Evolutionary conservation across 1,140 invertebrate species (phyloP).

Genomic region (Scaptodrosophila lebanonensis): DNA sequence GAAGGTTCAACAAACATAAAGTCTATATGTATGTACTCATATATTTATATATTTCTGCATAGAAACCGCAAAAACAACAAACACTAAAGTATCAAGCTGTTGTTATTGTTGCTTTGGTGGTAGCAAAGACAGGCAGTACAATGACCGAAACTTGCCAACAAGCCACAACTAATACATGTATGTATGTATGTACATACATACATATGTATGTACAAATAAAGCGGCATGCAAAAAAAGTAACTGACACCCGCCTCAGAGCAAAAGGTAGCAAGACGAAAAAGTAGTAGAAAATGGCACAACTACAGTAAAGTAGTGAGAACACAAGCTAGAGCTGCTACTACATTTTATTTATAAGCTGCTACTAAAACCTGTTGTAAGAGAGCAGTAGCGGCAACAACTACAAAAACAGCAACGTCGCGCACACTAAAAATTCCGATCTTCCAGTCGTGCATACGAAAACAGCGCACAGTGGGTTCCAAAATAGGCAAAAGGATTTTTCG

Average conservation of each 20-base stretch:
- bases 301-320: too few relatives aligned
- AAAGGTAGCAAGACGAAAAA: conserved; percentile 45
- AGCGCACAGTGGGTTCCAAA: too few relatives aligned
- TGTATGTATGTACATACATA: too few relatives aligned
- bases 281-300: conserved; percentile 32
- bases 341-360: background rate
- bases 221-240: conserved; percentile 36
- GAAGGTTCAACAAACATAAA: too few relatives aligned
- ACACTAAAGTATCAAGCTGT: conserved; percentile 13
- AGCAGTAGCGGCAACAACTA: conserved; percentile 37
- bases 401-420: conserved; percentile 27
- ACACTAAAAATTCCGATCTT: conserved; percentile 70
- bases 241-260: conserved; percentile 28
- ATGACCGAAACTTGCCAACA: conserved; percentile 62
- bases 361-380: conserved; percentile 42
- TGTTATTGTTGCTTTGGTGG: conserved; percentile 23
- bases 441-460: too few relatives aligned
- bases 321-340: too few relatives aligned
- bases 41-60: too few relatives aligned
- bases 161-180: background rate
- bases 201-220: too few relatives aligned
- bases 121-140: conserved; percentile 46
- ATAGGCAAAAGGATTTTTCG: too few relatives aligned
- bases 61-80: background rate
- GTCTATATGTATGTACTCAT: too few relatives aligned